Evolutionary conservation across 2,888 invertebrate genomes (phyloP).

Genomic region (Melolontha melolontha): DNA sequence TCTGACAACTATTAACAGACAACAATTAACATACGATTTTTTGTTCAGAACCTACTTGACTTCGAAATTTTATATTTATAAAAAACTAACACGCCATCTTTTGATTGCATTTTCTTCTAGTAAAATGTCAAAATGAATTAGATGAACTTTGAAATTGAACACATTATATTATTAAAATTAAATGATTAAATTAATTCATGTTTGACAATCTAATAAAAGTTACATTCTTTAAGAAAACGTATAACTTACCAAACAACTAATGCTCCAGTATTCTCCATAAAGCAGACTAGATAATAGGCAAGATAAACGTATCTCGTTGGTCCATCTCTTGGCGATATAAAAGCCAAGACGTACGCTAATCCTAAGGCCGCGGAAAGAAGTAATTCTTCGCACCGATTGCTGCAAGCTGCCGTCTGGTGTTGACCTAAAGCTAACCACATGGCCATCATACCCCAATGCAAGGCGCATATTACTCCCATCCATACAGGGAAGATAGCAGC

Average conservation of each 20-base stretch:
- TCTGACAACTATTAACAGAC: no score
- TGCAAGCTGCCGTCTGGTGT: slow-evolving; percentile 65
- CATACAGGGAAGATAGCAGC: slow-evolving; percentile 68
- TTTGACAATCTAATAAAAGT: no score
- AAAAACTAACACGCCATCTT: no score
- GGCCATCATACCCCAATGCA: slow-evolving; percentile 71
- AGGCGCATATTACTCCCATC: slow-evolving; percentile 66
- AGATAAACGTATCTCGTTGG: slow-evolving; percentile 69
- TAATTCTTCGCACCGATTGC: slow-evolving; percentile 64
- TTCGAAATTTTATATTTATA: no score
- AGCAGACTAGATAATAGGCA: slow-evolving; percentile 66
- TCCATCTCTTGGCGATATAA: slow-evolving; percentile 72
- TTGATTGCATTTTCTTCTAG: no score
- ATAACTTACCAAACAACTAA: slow-evolving; percentile 65
- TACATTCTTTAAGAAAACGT: no score
- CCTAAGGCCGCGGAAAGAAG: slow-evolving; percentile 69
- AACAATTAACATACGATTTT: no score
- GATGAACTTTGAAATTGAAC: no score
- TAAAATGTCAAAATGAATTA: no score
- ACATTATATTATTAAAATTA: no score
- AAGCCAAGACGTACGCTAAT: slow-evolving; percentile 71
- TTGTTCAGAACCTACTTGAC: no score
- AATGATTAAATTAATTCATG: no score
- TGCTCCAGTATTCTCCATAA: slow-evolving; percentile 67
- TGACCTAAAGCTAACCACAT: slow-evolving; percentile 68